phyloP scores from a whole-genome alignment of 2,888 invertebrate species.

The Philonicus albiceps region DNA sequence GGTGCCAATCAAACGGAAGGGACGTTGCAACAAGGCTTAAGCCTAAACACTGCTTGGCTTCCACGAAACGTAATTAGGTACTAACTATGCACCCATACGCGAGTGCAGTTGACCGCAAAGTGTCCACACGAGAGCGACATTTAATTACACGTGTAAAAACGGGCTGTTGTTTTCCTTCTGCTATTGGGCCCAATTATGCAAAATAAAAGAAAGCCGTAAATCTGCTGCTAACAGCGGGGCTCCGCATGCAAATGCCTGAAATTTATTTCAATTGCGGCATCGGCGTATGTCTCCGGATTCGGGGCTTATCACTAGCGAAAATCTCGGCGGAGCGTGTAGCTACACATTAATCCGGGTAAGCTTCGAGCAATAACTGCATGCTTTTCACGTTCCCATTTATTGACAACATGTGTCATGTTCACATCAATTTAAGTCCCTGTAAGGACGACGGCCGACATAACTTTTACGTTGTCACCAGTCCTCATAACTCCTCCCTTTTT shows the following conservation, averaged over 20 bases:
- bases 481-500: slow-evolving; percentile 32
- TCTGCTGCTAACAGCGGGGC: neutral
- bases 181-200: neutral
- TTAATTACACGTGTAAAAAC: neutral
- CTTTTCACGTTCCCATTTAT: slow-evolving; percentile 34
- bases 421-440: slow-evolving; percentile 20
- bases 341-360: slow-evolving; percentile 20
- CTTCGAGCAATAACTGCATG: slow-evolving; percentile 1
- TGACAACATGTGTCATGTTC: slow-evolving; percentile 34
- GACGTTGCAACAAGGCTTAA: neutral
- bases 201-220: slow-evolving; percentile 4
- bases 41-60: neutral
- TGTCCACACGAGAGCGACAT: neutral
- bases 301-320: neutral
- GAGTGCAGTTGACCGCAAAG: neutral
- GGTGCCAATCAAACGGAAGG: neutral
- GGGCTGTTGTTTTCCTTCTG: neutral
- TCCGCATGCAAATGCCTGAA: slow-evolving; percentile 20
- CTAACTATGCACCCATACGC: neutral
- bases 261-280: slow-evolving; percentile 26
- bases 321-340: slow-evolving; percentile 17
- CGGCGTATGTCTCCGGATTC: neutral
- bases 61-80: neutral
- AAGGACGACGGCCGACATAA: slow-evolving; percentile 20
- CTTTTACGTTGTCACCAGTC: slow-evolving; percentile 35